Evolutionary conservation across 1,140 invertebrate species (phyloP), one percentile per base, ranked within the genome.

Genomic region (Drosophila baimaii): DNA sequence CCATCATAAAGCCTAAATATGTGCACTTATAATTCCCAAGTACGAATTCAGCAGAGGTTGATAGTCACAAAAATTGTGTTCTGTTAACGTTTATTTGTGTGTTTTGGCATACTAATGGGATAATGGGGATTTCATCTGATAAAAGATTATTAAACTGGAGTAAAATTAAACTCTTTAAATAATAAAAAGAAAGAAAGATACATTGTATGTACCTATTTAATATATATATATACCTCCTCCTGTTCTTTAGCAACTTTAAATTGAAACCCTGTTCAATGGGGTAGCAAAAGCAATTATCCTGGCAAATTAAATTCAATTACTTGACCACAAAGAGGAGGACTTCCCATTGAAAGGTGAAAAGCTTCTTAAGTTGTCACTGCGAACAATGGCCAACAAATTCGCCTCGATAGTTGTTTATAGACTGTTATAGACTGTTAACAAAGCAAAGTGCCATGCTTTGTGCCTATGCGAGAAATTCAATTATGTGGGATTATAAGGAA

Each of bases 221-320:
- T 37, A 6, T n/a, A n/a, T n/a, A 17, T 12, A 12, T 49, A 49
- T 25, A 23, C 4, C 15, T 23, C 13, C 15, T 15, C 21, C n/a
- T 35, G n/a, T 13, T 2, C 6, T 7, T 31, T 2, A 13, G 6
- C 3, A 33, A 21, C 29, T 52, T 19, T 2, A 9, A 33, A 52
- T 55, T 12, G 13, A 62, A 37, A 37, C 0, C 9, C 7, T 29
- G 17, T n/a, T 39, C 7, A 57, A 37, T 62, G 31, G n/a, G 15
- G 19, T 54, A 12, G 49, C 21, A 41, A 29, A 39, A n/a, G 4
- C 59, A 63, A 41, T 64, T 64, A 58, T 43, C 61, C 61, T 62
- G 25, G 35, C 15, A 23, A 43, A 64, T 43, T 59, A 59, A 41
- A 64, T 43, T 31, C 27, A 59, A 41, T 64, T 64, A 64, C 35